Base-by-base conservation (phyloP, 1,140 invertebrate species). In the Ganaspis sp. region DNA sequence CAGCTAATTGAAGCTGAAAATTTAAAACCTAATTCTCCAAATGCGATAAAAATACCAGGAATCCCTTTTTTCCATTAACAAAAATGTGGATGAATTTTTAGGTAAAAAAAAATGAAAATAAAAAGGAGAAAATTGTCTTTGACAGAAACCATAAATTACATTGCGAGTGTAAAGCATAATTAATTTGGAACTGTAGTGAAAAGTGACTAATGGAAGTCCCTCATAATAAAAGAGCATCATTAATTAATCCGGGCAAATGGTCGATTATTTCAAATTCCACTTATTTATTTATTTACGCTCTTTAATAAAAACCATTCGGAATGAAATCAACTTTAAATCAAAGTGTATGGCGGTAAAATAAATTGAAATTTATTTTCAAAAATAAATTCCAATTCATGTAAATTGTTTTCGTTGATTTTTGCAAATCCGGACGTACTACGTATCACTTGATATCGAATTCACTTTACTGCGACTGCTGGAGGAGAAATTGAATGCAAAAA, bases 401-500 rank as follows among this genome's bases (percentile, higher is more conserved):
- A 64, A 64, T 64, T 64, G 23, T 64, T 64, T 58, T 15, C 54
- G 45, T 29, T 64, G 54, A 64, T 64, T 64, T 64, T 64, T 64
- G 54, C 54, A 11, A 29, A 64, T 64, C 54, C 21, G 54, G 11
- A 15, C 54, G 54, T 29, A 29, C 54, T 26, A 23, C 23, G 54
- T 29, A 64, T 64, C 23, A 64, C 21, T 64, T 4, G 21, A 23
- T 23, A 64, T 64, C 54, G 54, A 64, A 29, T 64, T 64, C 23
- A 29, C 54, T 64, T 64, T 64, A 64, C 54, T 29, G 21, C 21
- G 21, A 29, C 23, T 58, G 53, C 21, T 26, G 23, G 21, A 64
- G 54, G 54, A 64, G 54, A 64, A 64, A 64, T 64, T 26, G 54
- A 64, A 64, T 64, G 23, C 23, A 64, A 64, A 64, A 64, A 64